Evolutionary conservation across 2,888 invertebrate genomes (phyloP).

Genomic region (Rhyacophila evoluta): DNA sequence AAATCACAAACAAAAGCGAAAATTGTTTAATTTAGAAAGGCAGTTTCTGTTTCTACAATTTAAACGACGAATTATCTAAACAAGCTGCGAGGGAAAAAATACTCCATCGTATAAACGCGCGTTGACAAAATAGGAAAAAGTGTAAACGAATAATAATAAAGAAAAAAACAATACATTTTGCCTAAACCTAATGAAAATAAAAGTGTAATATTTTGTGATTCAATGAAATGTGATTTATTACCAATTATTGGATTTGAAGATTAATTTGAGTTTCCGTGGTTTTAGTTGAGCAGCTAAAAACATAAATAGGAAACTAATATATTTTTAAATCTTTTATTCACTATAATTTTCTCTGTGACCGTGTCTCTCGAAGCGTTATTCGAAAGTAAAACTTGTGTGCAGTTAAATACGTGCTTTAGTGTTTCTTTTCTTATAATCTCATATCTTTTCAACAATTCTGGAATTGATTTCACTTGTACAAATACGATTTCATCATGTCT

Average conservation of each 20-base stretch:
- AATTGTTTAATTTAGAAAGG: slow-evolving; percentile 44
- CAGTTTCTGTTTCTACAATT: slow-evolving; percentile 33
- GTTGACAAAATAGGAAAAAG: slow-evolving; percentile 36
- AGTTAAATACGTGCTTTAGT: slow-evolving; percentile 46
- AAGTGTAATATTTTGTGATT: slow-evolving; percentile 42
- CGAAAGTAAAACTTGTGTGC: slow-evolving; percentile 35
- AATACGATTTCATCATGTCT: slow-evolving; percentile 69
- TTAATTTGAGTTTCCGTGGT: slow-evolving; percentile 47
- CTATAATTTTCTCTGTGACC: slow-evolving; percentile 16
- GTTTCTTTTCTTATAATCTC: slow-evolving; percentile 26
- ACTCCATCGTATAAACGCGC: slow-evolving; percentile 41
- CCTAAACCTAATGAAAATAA: slow-evolving; percentile 32
- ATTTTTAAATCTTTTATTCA: slow-evolving; percentile 32
- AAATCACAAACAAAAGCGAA: slow-evolving; percentile 35
- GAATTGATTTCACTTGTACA: slow-evolving; percentile 34
- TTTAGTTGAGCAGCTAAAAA: slow-evolving; percentile 46
- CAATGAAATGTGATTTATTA: slow-evolving; percentile 41
- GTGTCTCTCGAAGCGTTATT: slow-evolving; percentile 26
- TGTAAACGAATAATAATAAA: slow-evolving; percentile 31
- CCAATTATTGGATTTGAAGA: slow-evolving; percentile 26
- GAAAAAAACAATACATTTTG: slow-evolving; percentile 43
- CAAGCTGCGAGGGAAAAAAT: slow-evolving; percentile 27
- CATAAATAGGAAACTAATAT: slow-evolving; percentile 40
- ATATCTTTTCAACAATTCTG: slow-evolving; percentile 42
- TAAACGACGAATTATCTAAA: slow-evolving; percentile 14